These are phyloP conservation scores for Crocodylus rhombifer DNA, from an alignment of 2,797 vertebrate species.

Conservation along the genomic window DNA sequence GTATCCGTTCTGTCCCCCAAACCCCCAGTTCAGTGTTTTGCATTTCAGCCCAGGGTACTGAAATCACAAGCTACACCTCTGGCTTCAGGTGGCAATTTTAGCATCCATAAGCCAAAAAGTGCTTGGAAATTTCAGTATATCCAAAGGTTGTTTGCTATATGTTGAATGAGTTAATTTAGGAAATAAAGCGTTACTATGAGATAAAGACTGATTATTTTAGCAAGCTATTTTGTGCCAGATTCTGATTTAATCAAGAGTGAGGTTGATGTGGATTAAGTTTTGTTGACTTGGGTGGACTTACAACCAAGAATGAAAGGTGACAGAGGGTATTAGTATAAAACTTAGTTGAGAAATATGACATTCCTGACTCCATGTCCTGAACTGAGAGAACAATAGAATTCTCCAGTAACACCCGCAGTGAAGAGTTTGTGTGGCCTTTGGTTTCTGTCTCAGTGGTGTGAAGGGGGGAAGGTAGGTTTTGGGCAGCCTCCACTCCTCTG, in stretches of 20 bases:
- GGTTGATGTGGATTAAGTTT: not conserved
- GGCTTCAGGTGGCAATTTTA: slow-evolving; percentile 9
- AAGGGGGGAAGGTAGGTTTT: too few relatives aligned
- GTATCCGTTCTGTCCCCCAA: too few relatives aligned
- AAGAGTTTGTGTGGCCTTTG: not conserved
- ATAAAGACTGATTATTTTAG: slow-evolving; percentile 16
- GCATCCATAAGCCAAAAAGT: not conserved
- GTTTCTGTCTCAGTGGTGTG: too few relatives aligned
- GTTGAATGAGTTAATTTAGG: not conserved
- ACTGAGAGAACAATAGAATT: not conserved
- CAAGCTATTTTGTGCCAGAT: not conserved
- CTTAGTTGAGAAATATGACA: not conserved
- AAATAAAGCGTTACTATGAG: not conserved
- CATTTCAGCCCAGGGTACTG: too few relatives aligned
- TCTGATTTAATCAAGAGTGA: not conserved
- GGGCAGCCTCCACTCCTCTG: too few relatives aligned
- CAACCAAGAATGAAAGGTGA: not conserved
- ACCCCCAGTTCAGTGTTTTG: too few relatives aligned
- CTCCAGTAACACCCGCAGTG: not conserved
- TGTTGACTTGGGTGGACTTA: not conserved
- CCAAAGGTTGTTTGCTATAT: slow-evolving; percentile 1
- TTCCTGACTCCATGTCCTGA: not conserved
- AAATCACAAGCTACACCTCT: not conserved
- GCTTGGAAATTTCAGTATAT: slow-evolving; percentile 2
- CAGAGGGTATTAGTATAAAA: not conserved